A percentile compares a stretch with the other conserved stretches of the same genome.
Conservation (phyloP, 2,797 vertebrate genomes). For the Ficedula albicollis region DNA sequence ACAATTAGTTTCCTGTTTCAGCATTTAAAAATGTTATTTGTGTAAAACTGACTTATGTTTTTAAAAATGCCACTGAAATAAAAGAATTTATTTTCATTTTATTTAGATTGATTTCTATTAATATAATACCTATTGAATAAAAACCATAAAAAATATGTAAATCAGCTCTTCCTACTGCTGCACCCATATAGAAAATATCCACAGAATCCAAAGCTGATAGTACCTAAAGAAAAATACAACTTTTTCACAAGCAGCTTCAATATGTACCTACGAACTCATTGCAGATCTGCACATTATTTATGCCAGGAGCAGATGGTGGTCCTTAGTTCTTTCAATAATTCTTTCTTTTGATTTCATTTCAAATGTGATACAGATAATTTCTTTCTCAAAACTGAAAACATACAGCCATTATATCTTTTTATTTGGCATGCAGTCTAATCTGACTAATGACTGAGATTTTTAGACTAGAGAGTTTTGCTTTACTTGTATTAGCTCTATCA, state of each 20-base stretch:
- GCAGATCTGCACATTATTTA: not conserved
- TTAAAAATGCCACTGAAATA: not conserved
- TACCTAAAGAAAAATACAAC: not conserved
- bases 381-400: not conserved
- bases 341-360: not conserved
- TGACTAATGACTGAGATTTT: slow-evolving; percentile 32
- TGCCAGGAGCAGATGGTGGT: not conserved
- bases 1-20: not conserved
- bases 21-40: not conserved
- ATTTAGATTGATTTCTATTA: not conserved
- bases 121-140: not conserved
- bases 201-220: not conserved
- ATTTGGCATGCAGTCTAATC: not conserved
- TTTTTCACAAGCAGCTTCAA: not conserved
- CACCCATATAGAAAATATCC: not conserved
- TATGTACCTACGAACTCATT: not conserved
- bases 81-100: not conserved
- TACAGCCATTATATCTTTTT: not conserved
- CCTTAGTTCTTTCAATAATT: not conserved
- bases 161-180: not conserved
- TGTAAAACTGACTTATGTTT: not conserved
- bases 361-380: not conserved
- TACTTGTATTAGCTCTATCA: not conserved
- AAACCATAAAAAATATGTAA: not conserved
- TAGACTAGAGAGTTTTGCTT: not conserved